Evolutionary conservation across 2,888 invertebrate genomes (phyloP).

Genomic region (Incurvaria masculella): DNA sequence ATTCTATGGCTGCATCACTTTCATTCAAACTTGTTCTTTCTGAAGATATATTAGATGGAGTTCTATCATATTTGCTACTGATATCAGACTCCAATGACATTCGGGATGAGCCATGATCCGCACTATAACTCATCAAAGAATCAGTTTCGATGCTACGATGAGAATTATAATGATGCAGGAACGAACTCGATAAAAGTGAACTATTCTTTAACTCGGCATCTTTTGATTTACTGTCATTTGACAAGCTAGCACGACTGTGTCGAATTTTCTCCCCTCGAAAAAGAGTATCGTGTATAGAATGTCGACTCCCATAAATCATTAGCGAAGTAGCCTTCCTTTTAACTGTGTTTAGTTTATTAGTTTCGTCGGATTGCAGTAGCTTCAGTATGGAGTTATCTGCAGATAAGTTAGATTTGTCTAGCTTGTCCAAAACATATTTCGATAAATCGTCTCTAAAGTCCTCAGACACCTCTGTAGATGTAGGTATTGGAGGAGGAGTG

Average conservation of each 20-base stretch:
- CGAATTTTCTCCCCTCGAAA: slow-evolving; percentile 49
- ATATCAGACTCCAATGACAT: slow-evolving; percentile 47
- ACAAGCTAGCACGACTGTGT: slow-evolving; percentile 44
- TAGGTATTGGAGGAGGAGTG: slow-evolving; percentile 76
- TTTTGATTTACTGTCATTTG: slow-evolving; percentile 31
- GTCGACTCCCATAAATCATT: slow-evolving; percentile 51
- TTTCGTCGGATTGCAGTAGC: slow-evolving; percentile 41
- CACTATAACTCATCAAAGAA: slow-evolving; percentile 44
- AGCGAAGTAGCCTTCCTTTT: slow-evolving; percentile 48
- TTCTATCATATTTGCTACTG: slow-evolving; percentile 48
- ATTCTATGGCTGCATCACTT: slow-evolving; percentile 52
- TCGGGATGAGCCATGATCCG: slow-evolving; percentile 45
- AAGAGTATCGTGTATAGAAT: slow-evolving; percentile 50
- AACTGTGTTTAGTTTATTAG: slow-evolving; percentile 42
- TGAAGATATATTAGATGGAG: slow-evolving; percentile 39
- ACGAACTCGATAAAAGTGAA: slow-evolving; percentile 22
- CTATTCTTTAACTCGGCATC: slow-evolving; percentile 15
- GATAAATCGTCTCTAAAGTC: slow-evolving; percentile 64
- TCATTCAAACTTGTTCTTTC: slow-evolving; percentile 42
- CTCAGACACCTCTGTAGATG: slow-evolving; percentile 69
- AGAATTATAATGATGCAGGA: slow-evolving; percentile 35
- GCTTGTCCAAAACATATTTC: slow-evolving; percentile 50
- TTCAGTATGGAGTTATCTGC: slow-evolving; percentile 48
- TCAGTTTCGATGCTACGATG: slow-evolving; percentile 39
- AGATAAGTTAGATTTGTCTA: slow-evolving; percentile 45